A percentile compares a stretch with the other conserved stretches of the same genome.
phyloP scores from a whole-genome alignment of 2,888 invertebrate species.

The Heliconius aoede region DNA sequence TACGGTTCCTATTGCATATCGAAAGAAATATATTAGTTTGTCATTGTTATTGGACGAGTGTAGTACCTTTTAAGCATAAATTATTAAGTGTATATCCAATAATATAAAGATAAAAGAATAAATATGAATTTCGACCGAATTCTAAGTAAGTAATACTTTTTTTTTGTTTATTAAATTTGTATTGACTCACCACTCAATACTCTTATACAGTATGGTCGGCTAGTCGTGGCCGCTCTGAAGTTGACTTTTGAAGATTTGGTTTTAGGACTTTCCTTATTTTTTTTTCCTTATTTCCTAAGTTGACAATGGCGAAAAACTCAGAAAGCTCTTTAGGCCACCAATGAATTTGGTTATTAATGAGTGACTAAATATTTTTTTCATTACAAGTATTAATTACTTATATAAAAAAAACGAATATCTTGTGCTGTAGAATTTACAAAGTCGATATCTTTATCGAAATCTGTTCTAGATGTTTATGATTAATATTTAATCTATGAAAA shows the following conservation, averaged over 20 bases:
- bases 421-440: neutral
- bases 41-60: neutral
- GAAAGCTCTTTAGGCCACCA: no score
- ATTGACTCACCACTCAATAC: neutral
- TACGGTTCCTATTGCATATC: neutral
- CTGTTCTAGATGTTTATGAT: neutral
- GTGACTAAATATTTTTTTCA: no score
- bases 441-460: neutral
- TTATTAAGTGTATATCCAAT: neutral
- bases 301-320: no score
- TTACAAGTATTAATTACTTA: no score
- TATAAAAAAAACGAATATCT: neutral
- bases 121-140: constrained; percentile 10
- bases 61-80: neutral
- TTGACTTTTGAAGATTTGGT: no score
- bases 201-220: neutral
- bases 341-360: no score
- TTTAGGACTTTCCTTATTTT: no score
- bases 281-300: no score
- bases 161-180: neutral
- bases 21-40: neutral
- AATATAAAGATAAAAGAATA: neutral
- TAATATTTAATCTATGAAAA: neutral
- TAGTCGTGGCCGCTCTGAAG: no score
- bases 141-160: neutral